phyloP scores from a whole-genome alignment of 2,888 invertebrate genomes.

The Abrostola triplasia region DNA sequence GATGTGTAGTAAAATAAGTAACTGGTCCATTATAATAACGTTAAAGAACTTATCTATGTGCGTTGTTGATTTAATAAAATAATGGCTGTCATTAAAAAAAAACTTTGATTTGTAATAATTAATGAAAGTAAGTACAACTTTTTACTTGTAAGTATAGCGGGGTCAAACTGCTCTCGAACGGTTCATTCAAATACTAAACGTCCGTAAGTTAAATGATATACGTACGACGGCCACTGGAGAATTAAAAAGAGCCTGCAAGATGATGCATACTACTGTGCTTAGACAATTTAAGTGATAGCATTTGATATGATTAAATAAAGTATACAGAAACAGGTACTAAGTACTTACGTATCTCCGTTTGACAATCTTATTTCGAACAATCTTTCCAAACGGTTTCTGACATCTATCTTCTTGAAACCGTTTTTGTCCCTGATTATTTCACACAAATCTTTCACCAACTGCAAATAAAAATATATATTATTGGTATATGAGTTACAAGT shows the following conservation, averaged over 20 bases:
- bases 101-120: too few species aligned
- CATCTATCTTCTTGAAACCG: conserved; percentile 68
- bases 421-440: conserved; percentile 73
- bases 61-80: too few species aligned
- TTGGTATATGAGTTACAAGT: background rate
- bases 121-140: too few species aligned
- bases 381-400: conserved; percentile 71
- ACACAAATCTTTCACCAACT: conserved; percentile 79
- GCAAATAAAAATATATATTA: conserved; percentile 38
- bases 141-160: too few species aligned
- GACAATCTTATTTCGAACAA: conserved; percentile 77
- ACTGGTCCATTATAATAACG: conserved; percentile 1
- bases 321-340: background rate
- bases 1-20: background rate
- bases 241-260: too few species aligned
- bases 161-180: too few species aligned
- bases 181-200: background rate
- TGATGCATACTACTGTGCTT: too few species aligned
- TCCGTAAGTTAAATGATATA: too few species aligned
- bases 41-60: background rate
- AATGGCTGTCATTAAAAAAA: too few species aligned
- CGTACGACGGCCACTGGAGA: too few species aligned
- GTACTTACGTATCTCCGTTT: conserved; percentile 83
- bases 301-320: background rate
- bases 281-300: too few species aligned